phyloP scores from a whole-genome alignment of 2,797 vertebrate genomes.

The Pygocentrus nattereri region DNA sequence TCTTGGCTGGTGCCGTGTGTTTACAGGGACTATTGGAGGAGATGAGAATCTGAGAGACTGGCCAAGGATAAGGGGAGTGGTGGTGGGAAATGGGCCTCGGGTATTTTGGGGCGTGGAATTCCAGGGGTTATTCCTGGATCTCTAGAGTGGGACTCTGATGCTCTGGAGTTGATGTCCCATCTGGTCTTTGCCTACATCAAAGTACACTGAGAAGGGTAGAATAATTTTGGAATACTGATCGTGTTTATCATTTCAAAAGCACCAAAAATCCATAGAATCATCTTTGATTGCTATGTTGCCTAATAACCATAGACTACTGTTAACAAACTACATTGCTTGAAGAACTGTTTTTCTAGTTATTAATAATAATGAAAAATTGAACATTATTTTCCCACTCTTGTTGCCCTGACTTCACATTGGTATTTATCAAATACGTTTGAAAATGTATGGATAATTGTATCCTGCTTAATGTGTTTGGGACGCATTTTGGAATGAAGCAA shows the following conservation, averaged over 20 bases:
- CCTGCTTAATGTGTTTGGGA: too few species aligned
- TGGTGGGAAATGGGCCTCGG: conserved; percentile 46
- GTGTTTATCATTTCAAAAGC: not conserved
- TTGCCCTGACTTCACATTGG: too few species aligned
- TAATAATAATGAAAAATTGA: too few species aligned
- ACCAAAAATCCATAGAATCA: too few species aligned
- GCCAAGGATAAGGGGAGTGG: conserved; percentile 46
- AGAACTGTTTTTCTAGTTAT: too few species aligned
- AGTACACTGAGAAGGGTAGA: conserved; percentile 47
- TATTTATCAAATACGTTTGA: too few species aligned
- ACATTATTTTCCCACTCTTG: too few species aligned
- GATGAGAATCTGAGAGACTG: conserved; percentile 67
- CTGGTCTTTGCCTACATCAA: conserved; percentile 38
- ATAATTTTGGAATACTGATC: conserved; percentile 14
- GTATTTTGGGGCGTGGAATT: conserved; percentile 74
- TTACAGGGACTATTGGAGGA: conserved; percentile 66
- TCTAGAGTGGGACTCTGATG: conserved; percentile 51
- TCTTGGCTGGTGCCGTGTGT: conserved; percentile 61
- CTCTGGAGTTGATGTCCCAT: conserved; percentile 62
- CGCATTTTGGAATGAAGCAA: too few species aligned
- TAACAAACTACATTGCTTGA: too few species aligned
- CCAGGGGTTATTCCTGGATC: conserved; percentile 71
- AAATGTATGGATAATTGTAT: too few species aligned
- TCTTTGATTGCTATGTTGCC: too few species aligned
- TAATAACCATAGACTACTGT: too few species aligned